Conservation (phyloP, 2,113 vertebrate species). For the Mormyrus lacerda region DNA sequence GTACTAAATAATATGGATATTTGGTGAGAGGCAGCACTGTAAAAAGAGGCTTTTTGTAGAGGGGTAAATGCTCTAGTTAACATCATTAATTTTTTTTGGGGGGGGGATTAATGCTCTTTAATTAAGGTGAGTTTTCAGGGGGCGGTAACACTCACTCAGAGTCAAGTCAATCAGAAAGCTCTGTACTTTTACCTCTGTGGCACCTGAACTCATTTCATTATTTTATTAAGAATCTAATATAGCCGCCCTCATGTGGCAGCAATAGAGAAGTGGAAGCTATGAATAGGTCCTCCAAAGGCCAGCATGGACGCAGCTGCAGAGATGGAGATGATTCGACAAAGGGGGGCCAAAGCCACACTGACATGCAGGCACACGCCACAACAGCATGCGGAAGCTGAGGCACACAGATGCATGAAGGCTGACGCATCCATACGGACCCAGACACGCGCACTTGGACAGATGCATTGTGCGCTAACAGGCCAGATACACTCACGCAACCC, state of each 20-base stretch:
- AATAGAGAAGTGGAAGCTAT: constrained; percentile 15
- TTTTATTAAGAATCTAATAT: constrained; percentile 34
- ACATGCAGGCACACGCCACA: background rate
- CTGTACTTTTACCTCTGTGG: constrained; percentile 12
- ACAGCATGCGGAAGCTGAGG: background rate
- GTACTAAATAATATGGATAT: background rate
- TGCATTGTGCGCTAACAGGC: background rate
- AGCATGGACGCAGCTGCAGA: background rate
- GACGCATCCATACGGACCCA: background rate
- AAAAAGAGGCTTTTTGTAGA: background rate
- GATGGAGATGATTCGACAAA: constrained; percentile 1
- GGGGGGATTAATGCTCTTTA: background rate
- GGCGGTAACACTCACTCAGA: background rate
- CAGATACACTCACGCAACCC: background rate
- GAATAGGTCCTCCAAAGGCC: background rate
- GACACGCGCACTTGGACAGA: background rate
- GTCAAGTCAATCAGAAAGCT: background rate
- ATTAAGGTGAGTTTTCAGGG: background rate
- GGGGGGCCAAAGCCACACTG: background rate
- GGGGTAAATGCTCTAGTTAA: background rate
- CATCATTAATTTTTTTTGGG: background rate
- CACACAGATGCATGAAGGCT: background rate
- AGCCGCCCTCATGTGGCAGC: constrained; percentile 3
- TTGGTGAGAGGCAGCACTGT: background rate
- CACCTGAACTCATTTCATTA: constrained; percentile 28